Percentiles rank a stretch among this genome's conserved stretches.
Conservation (phyloP, 30 jellyfish, hydroid and myxozoan genomes). For the Catostylus mosaicus region DNA sequence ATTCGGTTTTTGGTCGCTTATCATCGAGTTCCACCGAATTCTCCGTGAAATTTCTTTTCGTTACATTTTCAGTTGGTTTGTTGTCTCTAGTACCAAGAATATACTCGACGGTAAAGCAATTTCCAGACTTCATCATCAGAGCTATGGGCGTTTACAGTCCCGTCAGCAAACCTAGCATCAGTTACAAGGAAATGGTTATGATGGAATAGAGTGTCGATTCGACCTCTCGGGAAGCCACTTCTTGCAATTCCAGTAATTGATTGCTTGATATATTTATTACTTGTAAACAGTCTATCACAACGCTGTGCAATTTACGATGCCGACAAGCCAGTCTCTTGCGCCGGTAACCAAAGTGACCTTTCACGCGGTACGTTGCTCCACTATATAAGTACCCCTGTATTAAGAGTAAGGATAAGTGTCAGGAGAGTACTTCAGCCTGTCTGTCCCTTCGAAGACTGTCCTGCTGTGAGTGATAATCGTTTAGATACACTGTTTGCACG, state of each 20-base stretch:
- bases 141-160: background rate
- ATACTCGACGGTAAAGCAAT: constrained; percentile 67
- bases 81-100: constrained; percentile 47
- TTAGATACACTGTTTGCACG: constrained; percentile 86
- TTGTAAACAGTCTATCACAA: background rate
- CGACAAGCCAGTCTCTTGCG: background rate
- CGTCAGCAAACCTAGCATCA: constrained; percentile 1
- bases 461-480: constrained; percentile 86
- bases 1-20: constrained; percentile 18
- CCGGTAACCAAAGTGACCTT: constrained; percentile 16
- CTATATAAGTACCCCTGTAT: constrained; percentile 47
- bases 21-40: constrained; percentile 14
- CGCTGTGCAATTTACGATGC: background rate
- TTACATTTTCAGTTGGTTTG: constrained; percentile 29
- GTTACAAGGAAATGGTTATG: background rate
- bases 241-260: background rate
- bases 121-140: constrained; percentile 55
- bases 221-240: background rate
- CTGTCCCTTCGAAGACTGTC: constrained; percentile 82
- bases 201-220: background rate
- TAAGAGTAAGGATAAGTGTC: constrained; percentile 51
- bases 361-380: background rate
- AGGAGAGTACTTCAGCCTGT: constrained; percentile 75
- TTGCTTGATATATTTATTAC: background rate
- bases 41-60: constrained; percentile 12